Conservation (phyloP, 2,888 invertebrate species). For the Drosophila infuscata region DNA sequence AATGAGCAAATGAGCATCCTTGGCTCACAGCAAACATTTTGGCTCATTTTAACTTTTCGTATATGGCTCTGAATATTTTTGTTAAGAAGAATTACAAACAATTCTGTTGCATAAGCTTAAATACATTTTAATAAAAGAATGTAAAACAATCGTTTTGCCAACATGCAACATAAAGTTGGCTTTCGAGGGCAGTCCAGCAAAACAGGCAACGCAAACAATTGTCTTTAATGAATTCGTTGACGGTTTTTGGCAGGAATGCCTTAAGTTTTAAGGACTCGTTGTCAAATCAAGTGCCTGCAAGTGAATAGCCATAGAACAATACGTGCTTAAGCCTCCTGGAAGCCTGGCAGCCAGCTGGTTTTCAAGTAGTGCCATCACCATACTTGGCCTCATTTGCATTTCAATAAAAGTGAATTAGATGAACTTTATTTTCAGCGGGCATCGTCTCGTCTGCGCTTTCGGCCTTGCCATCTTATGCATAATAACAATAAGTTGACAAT, state of each 20-base stretch:
- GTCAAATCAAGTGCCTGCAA: slow-evolving; percentile 15
- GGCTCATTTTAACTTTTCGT: neutral
- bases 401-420: slow-evolving; percentile 42
- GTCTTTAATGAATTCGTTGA: slow-evolving; percentile 12
- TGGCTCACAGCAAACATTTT: too few species aligned
- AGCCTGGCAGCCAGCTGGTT: slow-evolving; percentile 3
- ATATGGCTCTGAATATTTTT: neutral
- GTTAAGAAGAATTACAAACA: neutral
- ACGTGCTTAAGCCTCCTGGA: slow-evolving; percentile 4
- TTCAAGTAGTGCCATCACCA: slow-evolving; percentile 11
- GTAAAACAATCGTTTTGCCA: slow-evolving; percentile 6
- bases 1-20: neutral
- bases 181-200: slow-evolving; percentile 5
- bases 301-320: slow-evolving; percentile 3
- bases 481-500: slow-evolving; percentile 18
- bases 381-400: slow-evolving; percentile 58
- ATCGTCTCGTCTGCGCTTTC: neutral
- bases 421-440: slow-evolving; percentile 11
- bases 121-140: neutral
- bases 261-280: neutral
- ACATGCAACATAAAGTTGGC: neutral
- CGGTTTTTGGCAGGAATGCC: slow-evolving; percentile 1
- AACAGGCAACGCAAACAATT: slow-evolving; percentile 17
- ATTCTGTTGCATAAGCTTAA: neutral
- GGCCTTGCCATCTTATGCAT: slow-evolving; percentile 2